Evolutionary conservation across 37 sponge, comb jelly and placozoan species (phyloP).

Genomic region (Oscarella lobularis): DNA sequence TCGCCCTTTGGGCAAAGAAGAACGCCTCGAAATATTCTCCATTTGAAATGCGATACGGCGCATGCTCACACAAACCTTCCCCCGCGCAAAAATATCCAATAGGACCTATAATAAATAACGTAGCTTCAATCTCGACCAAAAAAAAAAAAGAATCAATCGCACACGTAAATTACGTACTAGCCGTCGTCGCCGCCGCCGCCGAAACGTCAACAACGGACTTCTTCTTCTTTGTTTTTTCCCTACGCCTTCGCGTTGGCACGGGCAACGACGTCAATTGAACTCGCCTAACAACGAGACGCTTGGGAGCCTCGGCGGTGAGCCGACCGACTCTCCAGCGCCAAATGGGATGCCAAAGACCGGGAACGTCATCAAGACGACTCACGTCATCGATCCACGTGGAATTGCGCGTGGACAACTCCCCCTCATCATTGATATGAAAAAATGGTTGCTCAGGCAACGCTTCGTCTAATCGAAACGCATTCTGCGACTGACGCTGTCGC

Average conservation of each 20-base stretch:
- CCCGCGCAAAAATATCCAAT: no score
- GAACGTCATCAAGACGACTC: background rate
- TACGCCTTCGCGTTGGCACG: background rate
- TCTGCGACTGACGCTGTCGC: no score
- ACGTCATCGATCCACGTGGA: background rate
- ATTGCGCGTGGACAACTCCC: background rate
- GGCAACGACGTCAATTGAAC: background rate
- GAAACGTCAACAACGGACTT: no score
- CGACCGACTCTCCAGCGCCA: background rate
- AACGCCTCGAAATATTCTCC: no score
- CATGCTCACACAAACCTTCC: no score
- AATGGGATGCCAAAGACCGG: background rate
- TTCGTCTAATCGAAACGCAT: background rate
- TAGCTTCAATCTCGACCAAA: no score
- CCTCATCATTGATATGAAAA: background rate
- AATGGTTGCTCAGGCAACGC: background rate
- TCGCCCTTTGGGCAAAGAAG: no score
- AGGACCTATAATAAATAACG: no score
- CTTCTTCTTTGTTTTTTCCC: background rate
- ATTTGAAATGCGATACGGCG: no score
- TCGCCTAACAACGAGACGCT: background rate
- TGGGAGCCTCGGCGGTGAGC: background rate
- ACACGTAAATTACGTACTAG: no score
- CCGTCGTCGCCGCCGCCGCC: no score
- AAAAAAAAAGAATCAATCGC: no score